These are phyloP conservation scores for Synaphobranchus kaupii DNA, from an alignment of 2,797 vertebrate genomes.

Conservation along the genomic window DNA sequence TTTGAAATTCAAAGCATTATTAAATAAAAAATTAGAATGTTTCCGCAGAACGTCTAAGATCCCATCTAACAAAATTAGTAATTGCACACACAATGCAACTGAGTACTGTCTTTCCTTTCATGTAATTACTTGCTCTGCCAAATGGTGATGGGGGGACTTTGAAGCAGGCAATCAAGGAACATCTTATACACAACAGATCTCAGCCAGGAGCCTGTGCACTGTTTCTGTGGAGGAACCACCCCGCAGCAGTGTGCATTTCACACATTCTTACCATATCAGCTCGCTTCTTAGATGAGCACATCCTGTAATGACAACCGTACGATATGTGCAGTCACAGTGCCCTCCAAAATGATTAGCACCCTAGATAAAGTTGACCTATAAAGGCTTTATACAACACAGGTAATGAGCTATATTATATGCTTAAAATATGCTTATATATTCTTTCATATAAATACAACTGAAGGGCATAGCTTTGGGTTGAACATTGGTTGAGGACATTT, in stretches of 20 bases:
- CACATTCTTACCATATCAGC: background rate
- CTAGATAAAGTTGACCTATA: background rate
- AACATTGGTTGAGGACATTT: no score
- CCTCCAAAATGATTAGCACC: background rate
- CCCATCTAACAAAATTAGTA: background rate
- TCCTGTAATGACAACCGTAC: background rate
- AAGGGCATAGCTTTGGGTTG: no score
- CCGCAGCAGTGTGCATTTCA: background rate
- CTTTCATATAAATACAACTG: no score
- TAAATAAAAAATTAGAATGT: background rate
- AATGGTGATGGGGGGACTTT: background rate
- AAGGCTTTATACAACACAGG: background rate
- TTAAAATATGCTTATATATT: no score
- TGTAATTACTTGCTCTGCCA: background rate
- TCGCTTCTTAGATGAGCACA: background rate
- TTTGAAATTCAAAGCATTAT: background rate
- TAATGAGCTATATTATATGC: background rate
- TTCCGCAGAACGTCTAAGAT: background rate
- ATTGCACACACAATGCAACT: background rate
- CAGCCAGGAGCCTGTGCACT: background rate
- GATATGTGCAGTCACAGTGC: background rate
- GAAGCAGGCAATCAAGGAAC: slow-evolving; percentile 5
- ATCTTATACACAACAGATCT: background rate
- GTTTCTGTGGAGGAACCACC: background rate
- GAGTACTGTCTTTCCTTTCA: background rate